These are phyloP conservation scores for Phymatocera aterrima DNA, from an alignment of 2,888 invertebrate species.

Conservation along the genomic window DNA sequence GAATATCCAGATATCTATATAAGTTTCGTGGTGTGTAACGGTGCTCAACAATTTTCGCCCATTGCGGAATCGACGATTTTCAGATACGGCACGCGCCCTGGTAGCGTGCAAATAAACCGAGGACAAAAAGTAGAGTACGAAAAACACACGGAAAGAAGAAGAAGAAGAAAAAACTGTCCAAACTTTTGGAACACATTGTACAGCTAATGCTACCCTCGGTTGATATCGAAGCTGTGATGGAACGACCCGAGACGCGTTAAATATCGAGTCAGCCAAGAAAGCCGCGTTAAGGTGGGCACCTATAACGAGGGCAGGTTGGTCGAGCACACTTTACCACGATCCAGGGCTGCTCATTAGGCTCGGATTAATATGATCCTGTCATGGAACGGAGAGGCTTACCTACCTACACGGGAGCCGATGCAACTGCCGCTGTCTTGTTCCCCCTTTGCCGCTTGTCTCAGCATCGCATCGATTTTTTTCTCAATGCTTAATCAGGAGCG, in stretches of 20 bases:
- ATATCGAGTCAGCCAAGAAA: constrained; percentile 63
- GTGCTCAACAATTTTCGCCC: too few relatives aligned
- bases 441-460: not conserved
- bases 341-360: constrained; percentile 68
- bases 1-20: too few relatives aligned
- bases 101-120: too few relatives aligned
- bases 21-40: too few relatives aligned
- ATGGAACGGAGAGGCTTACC: constrained; percentile 53
- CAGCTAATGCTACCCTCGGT: constrained; percentile 33
- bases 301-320: constrained; percentile 56
- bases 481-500: not conserved
- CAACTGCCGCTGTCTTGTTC: constrained; percentile 31
- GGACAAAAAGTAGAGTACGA: not conserved
- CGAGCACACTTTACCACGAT: constrained; percentile 52
- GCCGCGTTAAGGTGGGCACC: constrained; percentile 51
- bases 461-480: not conserved
- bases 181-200: constrained; percentile 45
- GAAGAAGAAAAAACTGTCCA: constrained; percentile 27
- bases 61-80: too few relatives aligned
- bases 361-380: constrained; percentile 71
- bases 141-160: too few relatives aligned
- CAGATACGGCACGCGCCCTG: too few relatives aligned
- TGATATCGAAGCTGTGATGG: constrained; percentile 67
- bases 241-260: constrained; percentile 66
- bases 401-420: constrained; percentile 41